phyloP scores from a whole-genome alignment of 2,888 invertebrate genomes.

The Heliconius ethilla region DNA sequence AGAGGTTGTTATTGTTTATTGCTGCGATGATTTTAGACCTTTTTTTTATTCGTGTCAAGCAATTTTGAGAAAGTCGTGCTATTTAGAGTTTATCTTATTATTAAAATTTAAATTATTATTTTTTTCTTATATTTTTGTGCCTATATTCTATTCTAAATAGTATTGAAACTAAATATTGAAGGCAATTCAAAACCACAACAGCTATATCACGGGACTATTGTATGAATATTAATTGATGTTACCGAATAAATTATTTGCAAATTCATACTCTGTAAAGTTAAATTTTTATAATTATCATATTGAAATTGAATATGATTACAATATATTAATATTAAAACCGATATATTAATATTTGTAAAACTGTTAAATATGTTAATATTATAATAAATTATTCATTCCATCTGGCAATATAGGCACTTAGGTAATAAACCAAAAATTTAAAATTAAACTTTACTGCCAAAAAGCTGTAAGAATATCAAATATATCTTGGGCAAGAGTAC shows the following conservation, averaged over 20 bases:
- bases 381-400: background rate
- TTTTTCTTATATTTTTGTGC: background rate
- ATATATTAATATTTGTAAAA: background rate
- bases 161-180: background rate
- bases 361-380: background rate
- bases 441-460: constrained; percentile 8
- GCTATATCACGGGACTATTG: background rate
- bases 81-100: background rate
- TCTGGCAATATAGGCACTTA: constrained; percentile 5
- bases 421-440: background rate
- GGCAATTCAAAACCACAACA: background rate
- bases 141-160: background rate
- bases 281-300: background rate
- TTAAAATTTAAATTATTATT: background rate
- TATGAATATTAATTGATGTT: background rate
- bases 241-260: background rate
- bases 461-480: constrained; percentile 11
- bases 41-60: background rate
- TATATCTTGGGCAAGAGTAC: constrained; percentile 21
- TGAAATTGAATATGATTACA: background rate
- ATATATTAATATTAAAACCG: constrained; percentile 2
- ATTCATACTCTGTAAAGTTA: background rate
- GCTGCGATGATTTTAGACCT: background rate
- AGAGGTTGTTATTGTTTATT: background rate
- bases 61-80: background rate